phyloP scores from a whole-genome alignment of 2,113 vertebrate species.

The Gulo gulo region DNA sequence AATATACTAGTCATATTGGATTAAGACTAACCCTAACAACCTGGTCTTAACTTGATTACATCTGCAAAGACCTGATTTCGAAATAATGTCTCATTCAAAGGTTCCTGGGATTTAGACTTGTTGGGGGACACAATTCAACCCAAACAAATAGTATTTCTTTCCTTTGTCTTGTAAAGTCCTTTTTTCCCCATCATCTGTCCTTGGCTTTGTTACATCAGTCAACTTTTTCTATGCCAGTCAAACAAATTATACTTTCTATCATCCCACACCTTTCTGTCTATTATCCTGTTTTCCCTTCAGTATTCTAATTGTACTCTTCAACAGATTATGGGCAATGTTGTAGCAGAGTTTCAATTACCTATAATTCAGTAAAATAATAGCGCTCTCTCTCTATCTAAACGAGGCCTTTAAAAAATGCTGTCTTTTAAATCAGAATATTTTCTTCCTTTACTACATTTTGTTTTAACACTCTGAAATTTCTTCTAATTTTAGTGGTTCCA shows the following conservation, averaged over 20 bases:
- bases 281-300: background rate
- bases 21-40: background rate
- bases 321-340: background rate
- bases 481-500: background rate
- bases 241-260: constrained; percentile 21
- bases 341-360: background rate
- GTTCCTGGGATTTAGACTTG: background rate
- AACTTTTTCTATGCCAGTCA: constrained; percentile 3
- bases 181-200: background rate
- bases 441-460: background rate
- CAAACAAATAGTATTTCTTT: background rate
- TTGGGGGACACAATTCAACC: background rate
- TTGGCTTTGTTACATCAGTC: constrained; percentile 15
- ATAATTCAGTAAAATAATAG: background rate
- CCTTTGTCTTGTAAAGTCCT: background rate
- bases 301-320: constrained; percentile 12
- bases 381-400: background rate
- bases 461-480: constrained; percentile 18
- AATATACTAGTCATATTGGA: background rate
- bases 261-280: background rate
- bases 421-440: constrained; percentile 30
- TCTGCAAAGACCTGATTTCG: background rate
- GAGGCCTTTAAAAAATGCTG: background rate
- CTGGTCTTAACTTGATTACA: background rate
- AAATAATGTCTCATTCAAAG: constrained; percentile 12